Base-by-base conservation (phyloP, 2,113 vertebrate species). In the Apistogramma diplotaenia region DNA sequence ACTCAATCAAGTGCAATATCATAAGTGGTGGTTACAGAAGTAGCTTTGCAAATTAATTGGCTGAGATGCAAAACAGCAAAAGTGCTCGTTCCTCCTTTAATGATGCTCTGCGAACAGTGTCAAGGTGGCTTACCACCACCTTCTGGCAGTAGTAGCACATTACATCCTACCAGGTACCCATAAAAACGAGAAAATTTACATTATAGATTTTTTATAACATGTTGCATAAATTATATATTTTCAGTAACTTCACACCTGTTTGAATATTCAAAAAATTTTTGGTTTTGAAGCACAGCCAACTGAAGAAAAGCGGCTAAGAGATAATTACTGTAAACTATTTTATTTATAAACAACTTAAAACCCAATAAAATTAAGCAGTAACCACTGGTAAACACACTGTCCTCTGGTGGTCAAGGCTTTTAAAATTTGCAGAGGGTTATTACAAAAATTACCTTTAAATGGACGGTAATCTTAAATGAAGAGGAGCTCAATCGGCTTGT, bases 1-100 rank as follows among this genome's bases (percentile, higher is more conserved):
- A 25, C 0, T 65, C 21, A 25, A 43, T 43, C 60, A 27, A 46
- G 0, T 27, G 23, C 8, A 12, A 16, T 0, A 18, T 65, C 16
- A 27, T 21, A 61, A 37, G 60, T 67, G 61, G 5, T 23, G 0
- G 40, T 13, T 46, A 16, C 4, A 29, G 16, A 23, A 49, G 62
- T 29, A 29, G 10, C 49, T 70, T 70, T 10, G 19, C 18, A 0
- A 19, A 49, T 49, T 49, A 43, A 70, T 6, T 49, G 10, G 65
- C 43, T 29, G 65, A 70, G 12, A 70, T 31, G 49, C 43, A 70
- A 67, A 2, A 2, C 46, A 7, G 16, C 5, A 49, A 16, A 46
- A 5, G 5, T 46, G 43, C 15, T 15, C 43, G 5, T 2, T 5
- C 16, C 46, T 49, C 5, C 46, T 49, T 49, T 49, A 18, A 49